Base-by-base conservation (phyloP, 1,140 invertebrate genomes). In the Drosophila burlai region DNA sequence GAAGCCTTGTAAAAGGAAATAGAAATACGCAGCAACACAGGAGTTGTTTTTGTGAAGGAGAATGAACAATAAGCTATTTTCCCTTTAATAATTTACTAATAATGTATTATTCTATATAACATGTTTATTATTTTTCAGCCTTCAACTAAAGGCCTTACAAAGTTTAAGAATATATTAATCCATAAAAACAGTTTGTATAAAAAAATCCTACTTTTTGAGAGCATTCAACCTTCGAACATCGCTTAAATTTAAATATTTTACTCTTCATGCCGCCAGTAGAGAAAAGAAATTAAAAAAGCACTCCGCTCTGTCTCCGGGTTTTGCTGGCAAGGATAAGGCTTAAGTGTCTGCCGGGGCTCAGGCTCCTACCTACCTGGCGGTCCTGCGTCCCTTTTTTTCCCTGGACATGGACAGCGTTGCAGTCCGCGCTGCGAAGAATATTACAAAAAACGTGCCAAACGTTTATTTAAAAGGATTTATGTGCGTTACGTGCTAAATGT, bases 391-490 rank as follows among this genome's bases (percentile, higher is more conserved):
- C 4, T 26, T 57, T 40, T 63, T 63, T 69, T 16, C 11, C 58
- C 59, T 34, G 50, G 60, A 55, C 29, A 40, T 43, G 49, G 75
- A 36, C 59, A 50, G 42, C 21, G 55, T 38, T 64, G 75, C 57
- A 50, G 47, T 55, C 36, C 65, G 55, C 59, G 45, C 59, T 52
- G 66, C 67, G 47, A 55, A 77, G 83, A 90, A 82, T 91, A 89
- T 90, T 91, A 85, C 85, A 91, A 90, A 90, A 90, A 90, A 90
- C 85, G 85, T 90, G 85, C 85, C 85, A 90, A 90, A 90, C 85
- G 85, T 90, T 90, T 90, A 90, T 90, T 90, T 90, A 90, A 90
- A 90, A 90, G 85, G 85, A 90, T 90, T 90, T 90, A 90, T 90
- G 85, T 90, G 80, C 85, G 85, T 90, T 90, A 90, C 85, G 85